These are phyloP conservation scores for Nothobranchius kuhntae DNA, from an alignment of 2,113 vertebrate species.

Conservation along the genomic window DNA sequence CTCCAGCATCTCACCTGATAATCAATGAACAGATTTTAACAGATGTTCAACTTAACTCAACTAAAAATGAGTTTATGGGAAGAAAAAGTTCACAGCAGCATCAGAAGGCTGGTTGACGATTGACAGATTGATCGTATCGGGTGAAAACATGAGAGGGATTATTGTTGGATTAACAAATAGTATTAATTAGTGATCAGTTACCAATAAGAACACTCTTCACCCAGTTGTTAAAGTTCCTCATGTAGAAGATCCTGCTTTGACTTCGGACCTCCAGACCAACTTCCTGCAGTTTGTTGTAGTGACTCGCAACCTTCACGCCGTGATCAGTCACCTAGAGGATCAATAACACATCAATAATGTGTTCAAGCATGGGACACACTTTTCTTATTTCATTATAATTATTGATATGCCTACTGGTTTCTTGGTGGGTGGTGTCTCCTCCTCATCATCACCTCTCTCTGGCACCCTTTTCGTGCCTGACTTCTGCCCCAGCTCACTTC, in stretches of 20 bases:
- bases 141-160: not conserved
- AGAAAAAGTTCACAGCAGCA: not conserved
- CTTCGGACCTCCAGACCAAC: conserved; percentile 87
- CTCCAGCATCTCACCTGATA: conserved; percentile 90
- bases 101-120: not conserved
- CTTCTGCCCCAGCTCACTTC: not conserved
- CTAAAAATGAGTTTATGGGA: not conserved
- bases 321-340: conserved; percentile 72
- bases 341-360: not conserved
- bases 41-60: not conserved
- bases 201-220: conserved; percentile 96
- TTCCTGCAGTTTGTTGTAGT: conserved; percentile 94
- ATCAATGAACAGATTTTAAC: not conserved
- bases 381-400: not conserved
- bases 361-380: not conserved
- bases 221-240: conserved; percentile 99
- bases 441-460: not conserved
- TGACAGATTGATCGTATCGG: not conserved
- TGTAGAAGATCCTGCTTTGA: conserved; percentile 91
- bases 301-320: conserved; percentile 86
- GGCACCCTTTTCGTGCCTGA: conserved; percentile 44
- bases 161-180: not conserved
- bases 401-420: conserved; percentile 60
- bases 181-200: conserved; percentile 53
- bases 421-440: conserved; percentile 27